Evolutionary conservation across 2,113 vertebrate species (phyloP).

Genomic region (Myrmophylax atrothorax): DNA sequence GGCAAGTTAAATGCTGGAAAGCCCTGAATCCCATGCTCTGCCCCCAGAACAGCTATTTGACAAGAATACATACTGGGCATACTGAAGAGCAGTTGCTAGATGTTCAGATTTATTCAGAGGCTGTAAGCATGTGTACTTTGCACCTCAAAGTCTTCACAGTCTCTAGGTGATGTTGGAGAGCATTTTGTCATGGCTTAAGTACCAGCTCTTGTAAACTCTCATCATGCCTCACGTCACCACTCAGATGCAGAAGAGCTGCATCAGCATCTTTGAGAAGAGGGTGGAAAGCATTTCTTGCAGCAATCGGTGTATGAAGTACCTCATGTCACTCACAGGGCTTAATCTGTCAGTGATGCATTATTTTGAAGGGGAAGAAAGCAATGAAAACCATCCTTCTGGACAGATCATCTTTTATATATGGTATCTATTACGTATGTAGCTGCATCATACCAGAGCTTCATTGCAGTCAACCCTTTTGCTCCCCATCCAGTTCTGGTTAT

Average conservation of each 20-base stretch:
- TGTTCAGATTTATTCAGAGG: slow-evolving; percentile 7
- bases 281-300: slow-evolving; percentile 1
- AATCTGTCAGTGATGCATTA: not conserved
- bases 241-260: not conserved
- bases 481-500: not conserved
- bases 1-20: not conserved
- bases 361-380: not conserved
- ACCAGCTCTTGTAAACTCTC: not conserved
- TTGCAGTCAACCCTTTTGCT: not conserved
- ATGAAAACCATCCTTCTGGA: not conserved
- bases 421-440: not conserved
- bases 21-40: not conserved
- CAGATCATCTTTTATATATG: not conserved
- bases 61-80: not conserved
- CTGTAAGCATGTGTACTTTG: not conserved
- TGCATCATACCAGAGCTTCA: not conserved
- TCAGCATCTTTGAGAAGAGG: slow-evolving; percentile 12
- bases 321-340: not conserved
- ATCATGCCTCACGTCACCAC: not conserved
- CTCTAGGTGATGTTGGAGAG: not conserved
- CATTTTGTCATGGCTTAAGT: not conserved
- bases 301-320: not conserved
- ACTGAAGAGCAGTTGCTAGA: not conserved
- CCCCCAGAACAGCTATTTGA: not conserved
- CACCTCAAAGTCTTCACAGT: not conserved